These are phyloP conservation scores for Ellobium chinense DNA, from an alignment of 2,888 invertebrate species.

Conservation along the genomic window DNA sequence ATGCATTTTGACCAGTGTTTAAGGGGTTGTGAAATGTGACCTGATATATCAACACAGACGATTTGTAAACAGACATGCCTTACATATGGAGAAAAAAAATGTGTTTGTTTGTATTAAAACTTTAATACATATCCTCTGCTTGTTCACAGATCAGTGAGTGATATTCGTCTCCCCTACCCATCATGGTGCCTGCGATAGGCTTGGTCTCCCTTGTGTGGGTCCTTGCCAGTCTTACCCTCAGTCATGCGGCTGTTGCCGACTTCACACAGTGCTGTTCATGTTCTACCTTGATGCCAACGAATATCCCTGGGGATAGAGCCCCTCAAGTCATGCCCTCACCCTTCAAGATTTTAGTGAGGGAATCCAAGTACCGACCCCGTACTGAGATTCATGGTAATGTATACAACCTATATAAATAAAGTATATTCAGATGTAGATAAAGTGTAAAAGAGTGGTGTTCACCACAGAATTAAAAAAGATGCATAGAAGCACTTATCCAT, in stretches of 20 bases:
- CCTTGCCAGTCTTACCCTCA: constrained; percentile 4
- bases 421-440: too few species aligned
- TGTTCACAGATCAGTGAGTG: background rate
- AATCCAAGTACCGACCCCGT: constrained; percentile 46
- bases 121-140: background rate
- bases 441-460: too few species aligned
- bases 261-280: constrained; percentile 61
- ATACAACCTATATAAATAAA: too few species aligned
- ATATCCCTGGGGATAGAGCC: constrained; percentile 27
- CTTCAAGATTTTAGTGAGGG: constrained; percentile 59
- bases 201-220: constrained; percentile 31
- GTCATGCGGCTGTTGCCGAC: constrained; percentile 41
- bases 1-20: too few species aligned
- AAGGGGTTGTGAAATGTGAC: too few species aligned
- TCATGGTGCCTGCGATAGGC: constrained; percentile 32
- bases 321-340: constrained; percentile 68
- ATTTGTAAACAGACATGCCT: too few species aligned
- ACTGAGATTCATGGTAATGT: constrained; percentile 54
- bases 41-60: too few species aligned
- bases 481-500: too few species aligned
- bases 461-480: too few species aligned
- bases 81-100: too few species aligned
- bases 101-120: background rate
- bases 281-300: constrained; percentile 52
- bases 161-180: too few species aligned